Base-by-base conservation (phyloP, 2,888 invertebrate species). In the Apocheima hispidaria region DNA sequence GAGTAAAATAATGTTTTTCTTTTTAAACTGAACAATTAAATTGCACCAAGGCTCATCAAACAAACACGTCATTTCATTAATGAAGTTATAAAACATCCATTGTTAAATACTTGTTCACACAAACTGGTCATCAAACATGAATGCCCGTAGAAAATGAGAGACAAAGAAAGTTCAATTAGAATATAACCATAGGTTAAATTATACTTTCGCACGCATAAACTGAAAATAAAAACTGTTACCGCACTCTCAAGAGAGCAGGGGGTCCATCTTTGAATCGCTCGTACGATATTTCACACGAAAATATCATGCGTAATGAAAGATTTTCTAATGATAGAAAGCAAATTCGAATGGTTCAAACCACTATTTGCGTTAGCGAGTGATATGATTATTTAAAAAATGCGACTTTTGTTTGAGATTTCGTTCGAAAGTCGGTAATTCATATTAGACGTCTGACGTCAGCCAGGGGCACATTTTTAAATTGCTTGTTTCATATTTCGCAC, bases 1-100 rank as follows among this genome's bases (percentile, higher is more conserved):
- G n/a, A 20, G 2, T 51, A 94, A 95, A 83, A 16, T 4, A 44
- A 7, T 94, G 94, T 92, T 38, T 16, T 38, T 7, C 23, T 20
- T n/a, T n/a, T n/a, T n/a, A n/a, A n/a, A 21, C 40, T 12, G 14
- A 48, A 33, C 41, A 26, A 41, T 53, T 38, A 14, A 35, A 35
- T 30, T 60, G 26, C 38, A 18, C 14, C 16, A 14, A 30, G 14
- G 9, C 20, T 41, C 36, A 46, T 52, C 26, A 52, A 48, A 44
- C 36, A 60, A 53, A 38, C 49, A 10, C 43, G 53, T 53, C 18
- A 54, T 23, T 53, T 28, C 28, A 20, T 14, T 38, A 50, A 43
- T 50, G 41, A 50, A 51, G 49, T 63, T 51, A 56, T 57, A 50
- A 46, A 52, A 53, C 53, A 52, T 51, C 44, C 36, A 49, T 57